A percentile compares a stretch with the other conserved stretches of the same genome.
phyloP scores from a whole-genome alignment of 2,888 invertebrate genomes.

The Sacculina carcini region DNA sequence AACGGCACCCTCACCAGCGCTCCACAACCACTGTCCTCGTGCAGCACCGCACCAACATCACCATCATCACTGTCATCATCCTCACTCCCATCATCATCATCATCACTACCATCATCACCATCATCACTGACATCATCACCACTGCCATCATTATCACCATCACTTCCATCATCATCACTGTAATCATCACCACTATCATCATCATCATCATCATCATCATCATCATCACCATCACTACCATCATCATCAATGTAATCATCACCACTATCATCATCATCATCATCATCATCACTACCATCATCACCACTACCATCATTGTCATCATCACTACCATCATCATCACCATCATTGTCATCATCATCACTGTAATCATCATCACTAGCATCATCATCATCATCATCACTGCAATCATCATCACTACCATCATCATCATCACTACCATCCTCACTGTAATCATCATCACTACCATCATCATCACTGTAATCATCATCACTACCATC shows the following conservation, averaged over 20 bases:
- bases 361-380: not conserved
- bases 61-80: not conserved
- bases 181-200: not conserved
- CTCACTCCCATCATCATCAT: not conserved
- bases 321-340: not conserved
- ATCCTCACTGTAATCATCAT: not conserved
- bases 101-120: not conserved
- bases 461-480: not conserved
- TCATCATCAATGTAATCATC: not conserved
- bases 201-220: conserved; percentile 1
- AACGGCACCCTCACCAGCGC: no score
- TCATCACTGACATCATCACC: not conserved
- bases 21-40: no score
- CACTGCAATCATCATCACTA: not conserved
- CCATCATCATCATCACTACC: not conserved
- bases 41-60: not conserved
- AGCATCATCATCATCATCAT: not conserved
- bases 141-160: not conserved
- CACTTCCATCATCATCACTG: not conserved
- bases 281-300: not conserved
- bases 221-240: not conserved
- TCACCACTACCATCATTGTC: not conserved
- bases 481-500: not conserved
- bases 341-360: not conserved
- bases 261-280: conserved; percentile 1